A percentile compares a stretch with the other conserved stretches of the same genome.
These are phyloP conservation scores for Sebastes itinus DNA, from an alignment of 2,797 vertebrate species.

Conservation along the genomic window DNA sequence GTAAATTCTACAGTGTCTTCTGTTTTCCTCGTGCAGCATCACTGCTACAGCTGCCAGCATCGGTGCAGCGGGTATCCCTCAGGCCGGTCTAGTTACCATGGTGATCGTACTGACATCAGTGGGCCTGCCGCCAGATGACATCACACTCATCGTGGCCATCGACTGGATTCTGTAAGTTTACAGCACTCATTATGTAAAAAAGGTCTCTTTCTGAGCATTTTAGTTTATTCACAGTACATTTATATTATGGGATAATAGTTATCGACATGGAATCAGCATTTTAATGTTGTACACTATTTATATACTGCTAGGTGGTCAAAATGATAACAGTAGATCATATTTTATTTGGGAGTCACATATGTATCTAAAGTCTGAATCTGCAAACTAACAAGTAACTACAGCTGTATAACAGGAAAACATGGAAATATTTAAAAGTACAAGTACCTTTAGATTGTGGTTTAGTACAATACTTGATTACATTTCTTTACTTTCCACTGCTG, in stretches of 20 bases:
- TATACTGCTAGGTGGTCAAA: not conserved
- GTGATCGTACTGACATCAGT: conserved; percentile 93
- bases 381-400: not conserved
- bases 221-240: not conserved
- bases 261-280: not conserved
- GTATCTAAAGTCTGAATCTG: not conserved
- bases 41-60: conserved; percentile 92
- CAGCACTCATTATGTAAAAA: not conserved
- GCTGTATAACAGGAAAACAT: not conserved
- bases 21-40: conserved; percentile 77
- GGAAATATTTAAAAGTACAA: not conserved
- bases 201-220: not conserved
- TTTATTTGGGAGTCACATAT: not conserved
- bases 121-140: conserved; percentile 89
- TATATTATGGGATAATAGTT: not conserved
- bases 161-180: conserved; percentile 89
- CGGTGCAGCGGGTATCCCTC: conserved; percentile 90
- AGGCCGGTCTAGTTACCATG: conserved; percentile 92
- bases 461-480: not conserved
- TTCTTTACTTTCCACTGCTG: not conserved
- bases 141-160: conserved; percentile 90
- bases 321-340: not conserved
- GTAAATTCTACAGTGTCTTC: not conserved
- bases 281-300: not conserved
- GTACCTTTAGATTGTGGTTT: not conserved